Base-by-base conservation (phyloP, 2,888 invertebrate genomes). In the Zeuzera pyrina region DNA sequence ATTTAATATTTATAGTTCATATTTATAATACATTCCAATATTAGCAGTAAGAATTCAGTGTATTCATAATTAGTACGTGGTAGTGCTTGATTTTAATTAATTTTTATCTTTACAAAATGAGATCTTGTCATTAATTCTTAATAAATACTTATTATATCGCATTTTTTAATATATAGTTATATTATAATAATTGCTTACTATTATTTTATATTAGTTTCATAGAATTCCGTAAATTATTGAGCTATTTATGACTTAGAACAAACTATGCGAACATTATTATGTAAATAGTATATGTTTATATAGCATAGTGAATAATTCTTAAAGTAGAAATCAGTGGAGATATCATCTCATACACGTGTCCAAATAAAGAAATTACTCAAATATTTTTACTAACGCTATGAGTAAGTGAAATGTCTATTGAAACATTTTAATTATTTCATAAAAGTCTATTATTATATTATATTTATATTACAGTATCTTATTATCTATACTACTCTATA, bases 1-100 rank as follows among this genome's bases (percentile, higher is more conserved):
- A 88, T 88, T 85, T 84, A 85, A 83, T 85, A 81, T 81, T 85
- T 81, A 84, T 85, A 84, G n/a, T n/a, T n/a, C n/a, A n/a, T n/a
- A n/a, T n/a, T n/a, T n/a, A n/a, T n/a, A n/a, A 72, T 84, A 85
- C 84, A 84, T 78, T 84, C 76, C 76, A 83, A 76, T 84, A 74
- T 78, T 84, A 84, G 81, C 81, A 59, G 62, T 79, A 71, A 81
- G 81, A 81, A 79, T 67, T 74, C 67, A 76, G 79, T 83, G 83
- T 78, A 76, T 71, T 70, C 74, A 73, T 78, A 76, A 62, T n/a
- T 15, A 79, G 61, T 81, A 74, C 47, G 71, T 78, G 68, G 65
- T 74, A 74, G 83, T 84, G 81, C 79, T 79, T 67, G 70, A 74
- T 69, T 65, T 70, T 64, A 66, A 70, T 70, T 78, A 65, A 63